phyloP scores from a whole-genome alignment of 53 echinoderm and acorn worm species.

The Glandiceps talaboti region DNA sequence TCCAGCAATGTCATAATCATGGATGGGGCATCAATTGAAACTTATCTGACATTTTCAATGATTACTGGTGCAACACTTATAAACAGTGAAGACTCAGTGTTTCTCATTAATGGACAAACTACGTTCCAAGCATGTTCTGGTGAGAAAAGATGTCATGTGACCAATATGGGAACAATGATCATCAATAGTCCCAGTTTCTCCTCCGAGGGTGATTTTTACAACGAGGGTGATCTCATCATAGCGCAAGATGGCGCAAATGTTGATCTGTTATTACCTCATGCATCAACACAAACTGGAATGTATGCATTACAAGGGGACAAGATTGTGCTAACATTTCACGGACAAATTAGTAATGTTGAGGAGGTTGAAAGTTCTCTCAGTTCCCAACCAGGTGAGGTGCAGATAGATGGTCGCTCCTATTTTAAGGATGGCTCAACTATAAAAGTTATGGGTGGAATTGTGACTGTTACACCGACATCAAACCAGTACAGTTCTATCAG shows the following conservation, averaged over 20 bases:
- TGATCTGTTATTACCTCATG: background rate
- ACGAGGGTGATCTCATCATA: background rate
- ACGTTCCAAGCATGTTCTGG: background rate
- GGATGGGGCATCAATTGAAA: background rate
- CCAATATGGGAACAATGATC: background rate
- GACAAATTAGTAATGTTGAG: no score
- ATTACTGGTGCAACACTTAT: background rate
- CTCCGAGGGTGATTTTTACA: background rate
- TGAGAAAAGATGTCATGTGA: background rate
- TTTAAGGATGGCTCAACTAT: background rate
- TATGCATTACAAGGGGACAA: background rate
- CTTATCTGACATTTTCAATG: background rate
- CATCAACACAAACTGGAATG: background rate
- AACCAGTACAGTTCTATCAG: background rate
- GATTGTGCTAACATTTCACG: background rate
- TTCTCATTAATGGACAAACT: background rate
- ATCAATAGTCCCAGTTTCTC: background rate
- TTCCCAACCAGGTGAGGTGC: background rate
- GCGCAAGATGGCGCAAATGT: background rate
- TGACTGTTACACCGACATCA: background rate
- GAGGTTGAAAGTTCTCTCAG: background rate
- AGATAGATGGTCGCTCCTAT: background rate
- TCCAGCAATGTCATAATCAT: background rate
- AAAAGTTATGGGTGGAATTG: background rate
- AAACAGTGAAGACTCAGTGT: background rate